A percentile compares a stretch with the other conserved stretches of the same genome.
Evolutionary conservation across 1,140 invertebrate genomes (phyloP).

Genomic region (Drosophila baimaii): DNA sequence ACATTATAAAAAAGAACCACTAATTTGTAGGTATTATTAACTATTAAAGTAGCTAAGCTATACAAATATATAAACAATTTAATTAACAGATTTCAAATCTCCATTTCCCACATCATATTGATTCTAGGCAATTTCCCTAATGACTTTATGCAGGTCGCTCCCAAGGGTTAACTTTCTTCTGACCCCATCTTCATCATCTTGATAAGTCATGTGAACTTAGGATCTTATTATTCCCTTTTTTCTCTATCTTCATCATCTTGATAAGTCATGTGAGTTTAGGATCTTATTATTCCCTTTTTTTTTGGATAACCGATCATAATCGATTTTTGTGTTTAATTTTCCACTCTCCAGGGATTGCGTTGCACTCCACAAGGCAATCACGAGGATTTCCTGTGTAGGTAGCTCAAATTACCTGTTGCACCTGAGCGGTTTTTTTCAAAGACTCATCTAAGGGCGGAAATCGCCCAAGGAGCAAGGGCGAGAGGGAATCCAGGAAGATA

Average conservation of each 20-base stretch:
- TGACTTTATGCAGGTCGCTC: background rate
- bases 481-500: background rate
- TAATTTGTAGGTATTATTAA: background rate
- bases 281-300: background rate
- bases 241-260: background rate
- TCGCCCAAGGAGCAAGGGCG: background rate
- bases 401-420: slow-evolving; percentile 38
- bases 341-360: slow-evolving; percentile 4
- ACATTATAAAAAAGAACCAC: too few species aligned
- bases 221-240: background rate
- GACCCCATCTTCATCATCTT: background rate
- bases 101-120: background rate
- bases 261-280: background rate
- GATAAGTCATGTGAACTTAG: background rate
- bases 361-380: background rate
- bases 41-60: rapidly evolving
- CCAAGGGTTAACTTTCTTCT: background rate
- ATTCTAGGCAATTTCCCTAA: background rate
- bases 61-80: background rate
- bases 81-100: background rate
- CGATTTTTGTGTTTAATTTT: slow-evolving; percentile 24
- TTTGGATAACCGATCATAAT: slow-evolving; percentile 15
- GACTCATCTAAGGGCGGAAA: slow-evolving; percentile 23
- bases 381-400: slow-evolving; percentile 29
- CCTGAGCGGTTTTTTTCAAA: slow-evolving; percentile 39